A percentile compares a stretch with the other conserved stretches of the same genome.
Evolutionary conservation across 2,797 vertebrate species (phyloP).

Genomic region (Danionella dracula): DNA sequence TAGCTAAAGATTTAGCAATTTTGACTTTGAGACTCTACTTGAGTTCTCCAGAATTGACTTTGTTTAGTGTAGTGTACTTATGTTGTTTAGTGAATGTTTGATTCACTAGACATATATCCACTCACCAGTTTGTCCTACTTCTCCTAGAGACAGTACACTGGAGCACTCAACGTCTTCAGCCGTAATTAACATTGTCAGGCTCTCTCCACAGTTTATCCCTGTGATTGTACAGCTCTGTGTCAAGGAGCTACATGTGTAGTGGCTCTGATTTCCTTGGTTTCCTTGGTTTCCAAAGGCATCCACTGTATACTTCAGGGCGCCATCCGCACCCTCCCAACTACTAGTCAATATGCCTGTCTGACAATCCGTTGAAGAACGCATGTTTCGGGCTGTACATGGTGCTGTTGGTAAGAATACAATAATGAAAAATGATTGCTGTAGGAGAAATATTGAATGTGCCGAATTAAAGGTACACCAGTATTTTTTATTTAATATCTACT

Average conservation of each 20-base stretch:
- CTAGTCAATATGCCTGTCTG: conserved; percentile 52
- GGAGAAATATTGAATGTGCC: too few species aligned
- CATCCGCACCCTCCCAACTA: conserved; percentile 65
- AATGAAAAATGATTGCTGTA: too few species aligned
- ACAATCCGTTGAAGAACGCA: conserved; percentile 58
- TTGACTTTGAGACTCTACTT: too few species aligned
- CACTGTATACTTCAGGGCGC: conserved; percentile 62
- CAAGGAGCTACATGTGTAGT: conserved; percentile 65
- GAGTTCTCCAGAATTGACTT: too few species aligned
- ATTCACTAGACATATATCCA: too few species aligned
- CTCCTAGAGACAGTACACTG: conserved; percentile 54
- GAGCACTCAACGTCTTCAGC: conserved; percentile 65
- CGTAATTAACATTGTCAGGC: conserved; percentile 61
- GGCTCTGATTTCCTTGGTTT: conserved; percentile 19
- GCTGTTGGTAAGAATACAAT: conserved; percentile 50
- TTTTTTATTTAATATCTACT: too few species aligned
- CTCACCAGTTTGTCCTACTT: conserved; percentile 65
- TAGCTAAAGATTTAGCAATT: too few species aligned
- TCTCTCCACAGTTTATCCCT: conserved; percentile 64
- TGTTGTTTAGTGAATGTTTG: too few species aligned
- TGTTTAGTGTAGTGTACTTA: too few species aligned
- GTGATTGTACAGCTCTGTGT: conserved; percentile 65
- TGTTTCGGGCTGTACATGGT: conserved; percentile 68
- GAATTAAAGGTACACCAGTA: too few species aligned
- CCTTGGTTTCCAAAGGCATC: conserved; percentile 61